Evolutionary conservation across 2,888 invertebrate species (phyloP).

Genomic region (Drosophila melanosoma): DNA sequence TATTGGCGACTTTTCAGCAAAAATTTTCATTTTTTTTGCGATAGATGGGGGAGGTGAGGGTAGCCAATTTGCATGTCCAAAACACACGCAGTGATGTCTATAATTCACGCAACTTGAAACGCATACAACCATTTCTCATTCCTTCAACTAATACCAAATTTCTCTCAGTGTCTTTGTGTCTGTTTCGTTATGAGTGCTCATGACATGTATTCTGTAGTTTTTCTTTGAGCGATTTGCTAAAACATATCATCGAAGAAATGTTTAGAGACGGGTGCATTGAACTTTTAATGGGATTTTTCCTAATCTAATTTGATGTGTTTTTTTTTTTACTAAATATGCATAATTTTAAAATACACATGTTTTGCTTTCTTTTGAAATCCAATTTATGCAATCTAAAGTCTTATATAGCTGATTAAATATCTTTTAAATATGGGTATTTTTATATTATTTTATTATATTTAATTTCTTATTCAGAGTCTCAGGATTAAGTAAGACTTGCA

Average conservation of each 20-base stretch:
- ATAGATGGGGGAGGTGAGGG: neutral
- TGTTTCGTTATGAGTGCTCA: slow-evolving; percentile 32
- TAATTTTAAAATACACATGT: slow-evolving; percentile 14
- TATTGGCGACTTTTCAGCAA: slow-evolving; percentile 49
- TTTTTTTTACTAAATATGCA: too few species aligned
- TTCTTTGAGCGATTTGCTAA: slow-evolving; percentile 42
- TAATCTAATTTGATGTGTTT: slow-evolving; percentile 22
- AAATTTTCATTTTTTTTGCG: slow-evolving; percentile 15
- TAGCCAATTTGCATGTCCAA: slow-evolving; percentile 51
- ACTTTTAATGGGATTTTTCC: slow-evolving; percentile 55
- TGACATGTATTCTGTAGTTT: slow-evolving; percentile 61
- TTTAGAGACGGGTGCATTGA: slow-evolving; percentile 64
- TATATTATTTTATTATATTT: too few species aligned
- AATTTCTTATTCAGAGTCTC: too few species aligned
- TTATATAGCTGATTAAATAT: too few species aligned
- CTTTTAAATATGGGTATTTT: too few species aligned
- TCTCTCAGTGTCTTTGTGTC: slow-evolving; percentile 55
- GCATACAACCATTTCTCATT: slow-evolving; percentile 7
- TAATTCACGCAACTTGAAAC: slow-evolving; percentile 57
- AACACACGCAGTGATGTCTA: slow-evolving; percentile 60
- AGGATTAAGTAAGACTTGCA: too few species aligned
- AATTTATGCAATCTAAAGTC: neutral
- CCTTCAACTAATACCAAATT: slow-evolving; percentile 34
- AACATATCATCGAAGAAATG: slow-evolving; percentile 29
- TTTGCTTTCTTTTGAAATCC: neutral